Evolutionary conservation across 2,888 invertebrate genomes (phyloP), one percentile per base, ranked within the genome.

Genomic region (Drosophila macrospina): DNA sequence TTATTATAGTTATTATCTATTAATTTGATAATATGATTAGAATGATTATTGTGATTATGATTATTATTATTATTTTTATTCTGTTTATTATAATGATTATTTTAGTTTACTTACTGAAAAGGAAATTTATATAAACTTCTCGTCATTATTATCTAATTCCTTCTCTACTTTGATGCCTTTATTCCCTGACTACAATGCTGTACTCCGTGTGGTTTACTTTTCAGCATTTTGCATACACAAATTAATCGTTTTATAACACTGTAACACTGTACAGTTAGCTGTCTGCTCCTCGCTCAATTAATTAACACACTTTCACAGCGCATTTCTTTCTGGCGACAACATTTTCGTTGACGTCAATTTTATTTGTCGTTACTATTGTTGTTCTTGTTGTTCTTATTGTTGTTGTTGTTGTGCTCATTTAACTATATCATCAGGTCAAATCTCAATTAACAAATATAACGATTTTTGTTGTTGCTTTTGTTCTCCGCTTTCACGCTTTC

Each of bases 361-460:
- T 30, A 62, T 70, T 69, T 41, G 78, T 64, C 57, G 64, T 63
- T 64, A 56, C 55, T 79, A 11, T 51, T 54, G n/a, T 42, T 63
- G 44, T 13, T 59, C 16, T 42, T 57, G 28, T 34, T 68, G 13
- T 37, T 54, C 45, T 39, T 63, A 20, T 8, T 71, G 34, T n/a
- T 57, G 34, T 13, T 79, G 77, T 51, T 78, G 75, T 70, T 86
- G 86, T 87, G 78, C 88, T 84, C 81, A 88, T 86, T 88, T 83
- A 56, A 78, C 88, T 70, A 80, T 86, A 88, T 88, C 87, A 86
- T 79, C 85, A 88, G 85, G 85, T 86, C 85, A 86, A 86, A 86
- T 86, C 85, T 86, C 85, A 86, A 86, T 86, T 86, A 86, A 84
- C 88, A 84, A 88, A 83, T 86, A 86, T 86, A 70, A 85, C 84